These are phyloP conservation scores for Diorhabda sublineata DNA, from an alignment of 1,140 invertebrate species.

Conservation along the genomic window DNA sequence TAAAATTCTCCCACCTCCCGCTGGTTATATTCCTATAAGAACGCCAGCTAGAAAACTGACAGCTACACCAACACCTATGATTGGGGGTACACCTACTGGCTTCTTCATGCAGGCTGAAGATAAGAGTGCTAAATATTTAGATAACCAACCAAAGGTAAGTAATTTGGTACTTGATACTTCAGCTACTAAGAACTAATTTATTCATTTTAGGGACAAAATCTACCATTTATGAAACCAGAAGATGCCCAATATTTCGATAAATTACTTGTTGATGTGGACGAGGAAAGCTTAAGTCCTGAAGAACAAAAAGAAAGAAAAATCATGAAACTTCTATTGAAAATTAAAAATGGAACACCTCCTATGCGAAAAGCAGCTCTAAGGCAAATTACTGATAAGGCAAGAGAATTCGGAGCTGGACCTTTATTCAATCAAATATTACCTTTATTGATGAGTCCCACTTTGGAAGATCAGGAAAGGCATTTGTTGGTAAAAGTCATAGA, in stretches of 20 bases:
- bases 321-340: slow-evolving; percentile 97
- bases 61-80: slow-evolving; percentile 95
- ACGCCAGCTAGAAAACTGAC: slow-evolving; percentile 96
- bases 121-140: slow-evolving; percentile 81
- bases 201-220: slow-evolving; percentile 60
- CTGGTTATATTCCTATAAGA: slow-evolving; percentile 93
- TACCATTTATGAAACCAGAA: slow-evolving; percentile 99
- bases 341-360: slow-evolving; percentile 99
- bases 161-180: background rate
- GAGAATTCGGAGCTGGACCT: slow-evolving; percentile 97
- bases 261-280: slow-evolving; percentile 94
- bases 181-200: background rate
- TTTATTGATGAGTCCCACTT: slow-evolving; percentile 96
- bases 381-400: slow-evolving; percentile 97
- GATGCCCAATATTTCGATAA: slow-evolving; percentile 99
- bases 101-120: slow-evolving; percentile 95
- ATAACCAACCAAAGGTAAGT: slow-evolving; percentile 85
- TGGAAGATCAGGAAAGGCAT: slow-evolving; percentile 99
- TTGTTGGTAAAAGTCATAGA: slow-evolving; percentile 99
- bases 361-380: slow-evolving; percentile 97
- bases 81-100: slow-evolving; percentile 72
- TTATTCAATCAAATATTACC: slow-evolving; percentile 99
- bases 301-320: slow-evolving; percentile 98
- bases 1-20: slow-evolving; percentile 93
- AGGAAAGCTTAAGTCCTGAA: slow-evolving; percentile 90